phyloP scores from a whole-genome alignment of 2,797 vertebrate genomes.

The Chaetodon trifasciatus region DNA sequence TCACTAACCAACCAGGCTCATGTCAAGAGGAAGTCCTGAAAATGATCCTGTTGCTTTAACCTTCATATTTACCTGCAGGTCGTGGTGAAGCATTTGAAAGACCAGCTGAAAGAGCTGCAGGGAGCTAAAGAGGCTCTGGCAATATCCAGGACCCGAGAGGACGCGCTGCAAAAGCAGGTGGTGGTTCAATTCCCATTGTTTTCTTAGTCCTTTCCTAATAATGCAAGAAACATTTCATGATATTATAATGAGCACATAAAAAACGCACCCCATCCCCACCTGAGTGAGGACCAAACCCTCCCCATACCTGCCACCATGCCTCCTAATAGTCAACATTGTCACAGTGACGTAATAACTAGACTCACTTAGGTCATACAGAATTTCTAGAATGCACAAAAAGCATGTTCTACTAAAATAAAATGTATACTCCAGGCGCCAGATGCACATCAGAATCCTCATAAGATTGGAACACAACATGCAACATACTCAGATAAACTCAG shows the following conservation, averaged over 20 bases:
- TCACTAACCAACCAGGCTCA: neutral
- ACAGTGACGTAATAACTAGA: neutral
- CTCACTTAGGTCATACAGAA: neutral
- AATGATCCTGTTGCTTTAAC: neutral
- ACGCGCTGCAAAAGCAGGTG: slow-evolving; percentile 92
- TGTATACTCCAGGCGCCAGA: neutral
- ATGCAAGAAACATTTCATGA: neutral
- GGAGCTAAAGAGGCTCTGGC: slow-evolving; percentile 85
- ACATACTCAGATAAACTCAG: too few relatives aligned
- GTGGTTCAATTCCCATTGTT: neutral
- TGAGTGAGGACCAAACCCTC: neutral
- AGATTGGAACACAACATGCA: too few relatives aligned
- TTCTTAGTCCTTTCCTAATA: neutral
- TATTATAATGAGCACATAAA: neutral
- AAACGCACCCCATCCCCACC: neutral
- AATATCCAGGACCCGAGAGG: slow-evolving; percentile 88
- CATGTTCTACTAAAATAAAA: neutral
- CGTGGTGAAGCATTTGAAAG: slow-evolving; percentile 88
- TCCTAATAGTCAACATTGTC: neutral
- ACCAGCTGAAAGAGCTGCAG: slow-evolving; percentile 88
- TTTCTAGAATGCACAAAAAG: neutral
- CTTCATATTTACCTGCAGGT: slow-evolving; percentile 78
- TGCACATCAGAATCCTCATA: neutral
- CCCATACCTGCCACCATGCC: too few relatives aligned
- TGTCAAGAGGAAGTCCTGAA: neutral